phyloP scores from a whole-genome alignment of 92 coral and sea anemone genomes.

The Diadumene lineata region DNA sequence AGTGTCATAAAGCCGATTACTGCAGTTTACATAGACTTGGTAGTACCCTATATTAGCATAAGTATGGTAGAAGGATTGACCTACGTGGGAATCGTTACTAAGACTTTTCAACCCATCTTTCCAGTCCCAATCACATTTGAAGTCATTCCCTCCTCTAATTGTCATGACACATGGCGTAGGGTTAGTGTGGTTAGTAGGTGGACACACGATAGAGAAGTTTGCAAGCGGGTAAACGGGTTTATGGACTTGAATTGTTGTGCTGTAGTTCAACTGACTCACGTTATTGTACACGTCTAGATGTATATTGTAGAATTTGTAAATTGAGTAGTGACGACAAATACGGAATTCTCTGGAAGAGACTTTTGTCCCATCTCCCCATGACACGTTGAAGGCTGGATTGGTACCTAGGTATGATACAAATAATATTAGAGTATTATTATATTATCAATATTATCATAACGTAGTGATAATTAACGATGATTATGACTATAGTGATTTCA shows the following conservation, averaged over 20 bases:
- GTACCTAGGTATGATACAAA: slow-evolving; percentile 31
- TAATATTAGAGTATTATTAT: no score
- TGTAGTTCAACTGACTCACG: slow-evolving; percentile 61
- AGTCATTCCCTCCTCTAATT: slow-evolving; percentile 82
- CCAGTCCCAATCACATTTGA: slow-evolving; percentile 75
- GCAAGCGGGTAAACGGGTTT: slow-evolving; percentile 78
- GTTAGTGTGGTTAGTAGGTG: slow-evolving; percentile 70
- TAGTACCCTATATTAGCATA: slow-evolving; percentile 66
- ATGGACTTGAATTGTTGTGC: slow-evolving; percentile 68
- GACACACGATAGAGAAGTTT: slow-evolving; percentile 57
- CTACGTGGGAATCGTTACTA: slow-evolving; percentile 60
- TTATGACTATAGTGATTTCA: no score
- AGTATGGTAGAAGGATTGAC: slow-evolving; percentile 51
- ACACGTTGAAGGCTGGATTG: slow-evolving; percentile 50
- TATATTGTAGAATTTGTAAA: slow-evolving; percentile 53
- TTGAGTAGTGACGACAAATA: slow-evolving; percentile 43
- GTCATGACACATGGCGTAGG: slow-evolving; percentile 72
- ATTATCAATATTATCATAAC: no score
- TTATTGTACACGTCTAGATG: slow-evolving; percentile 67
- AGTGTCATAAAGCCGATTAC: slow-evolving; percentile 79
- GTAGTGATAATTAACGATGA: no score
- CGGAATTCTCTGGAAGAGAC: slow-evolving; percentile 16
- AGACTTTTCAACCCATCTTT: slow-evolving; percentile 46
- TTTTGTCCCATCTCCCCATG: slow-evolving; percentile 69
- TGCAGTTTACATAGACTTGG: slow-evolving; percentile 56